Evolutionary conservation across 35 echinoderm and acorn worm genomes (phyloP).

Genomic region (Eucidaris tribuloides): DNA sequence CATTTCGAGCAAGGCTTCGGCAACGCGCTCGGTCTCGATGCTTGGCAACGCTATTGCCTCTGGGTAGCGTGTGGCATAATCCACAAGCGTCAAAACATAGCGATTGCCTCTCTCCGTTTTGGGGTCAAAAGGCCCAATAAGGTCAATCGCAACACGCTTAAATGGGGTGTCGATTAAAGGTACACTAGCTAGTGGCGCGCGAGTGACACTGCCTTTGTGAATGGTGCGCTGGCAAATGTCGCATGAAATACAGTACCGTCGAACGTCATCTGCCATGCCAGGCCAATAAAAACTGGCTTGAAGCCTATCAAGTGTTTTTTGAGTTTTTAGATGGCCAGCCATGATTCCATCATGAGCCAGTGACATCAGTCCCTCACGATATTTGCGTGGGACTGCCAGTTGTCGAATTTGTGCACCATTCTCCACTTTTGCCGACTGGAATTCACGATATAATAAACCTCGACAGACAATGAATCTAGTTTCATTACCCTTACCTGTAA

Average conservation of each 20-base stretch:
- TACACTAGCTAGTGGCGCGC: slow-evolving; percentile 44
- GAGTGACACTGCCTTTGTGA: slow-evolving; percentile 8
- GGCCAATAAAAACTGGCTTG: slow-evolving; percentile 50
- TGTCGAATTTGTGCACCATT: not conserved
- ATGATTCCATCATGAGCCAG: slow-evolving; percentile 43
- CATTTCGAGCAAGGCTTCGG: slow-evolving; percentile 62
- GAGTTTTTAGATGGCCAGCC: slow-evolving; percentile 38
- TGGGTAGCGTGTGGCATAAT: too few species aligned
- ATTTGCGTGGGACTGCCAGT: slow-evolving; percentile 9
- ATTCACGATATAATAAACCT: not conserved
- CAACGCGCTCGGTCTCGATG: slow-evolving; percentile 52
- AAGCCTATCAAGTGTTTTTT: not conserved
- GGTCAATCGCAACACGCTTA: slow-evolving; percentile 23
- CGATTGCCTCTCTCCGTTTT: slow-evolving; percentile 16
- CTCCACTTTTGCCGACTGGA: not conserved
- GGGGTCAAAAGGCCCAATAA: slow-evolving; percentile 15
- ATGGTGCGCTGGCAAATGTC: slow-evolving; percentile 53
- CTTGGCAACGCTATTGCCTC: slow-evolving; percentile 55
- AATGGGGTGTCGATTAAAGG: slow-evolving; percentile 57
- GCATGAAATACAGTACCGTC: slow-evolving; percentile 44
- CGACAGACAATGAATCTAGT: not conserved
- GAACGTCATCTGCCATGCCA: slow-evolving; percentile 25
- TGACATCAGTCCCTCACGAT: slow-evolving; percentile 16
- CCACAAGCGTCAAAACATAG: too few species aligned
- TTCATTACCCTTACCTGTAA: too few species aligned